Evolutionary conservation across 2,888 invertebrate species (phyloP).

Genomic region (Gerosis bhagava): DNA sequence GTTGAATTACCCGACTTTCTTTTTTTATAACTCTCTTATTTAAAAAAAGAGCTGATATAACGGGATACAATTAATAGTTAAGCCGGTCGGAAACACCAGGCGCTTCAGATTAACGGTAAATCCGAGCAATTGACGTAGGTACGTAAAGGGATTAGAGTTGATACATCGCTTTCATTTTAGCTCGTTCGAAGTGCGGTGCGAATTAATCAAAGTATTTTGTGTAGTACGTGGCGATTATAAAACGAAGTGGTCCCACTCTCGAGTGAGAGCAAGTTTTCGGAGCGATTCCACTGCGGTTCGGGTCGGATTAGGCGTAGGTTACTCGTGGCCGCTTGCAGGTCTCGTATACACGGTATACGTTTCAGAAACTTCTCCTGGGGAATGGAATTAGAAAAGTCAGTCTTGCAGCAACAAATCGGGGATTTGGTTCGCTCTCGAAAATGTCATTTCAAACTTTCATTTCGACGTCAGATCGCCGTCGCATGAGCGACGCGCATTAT

Average conservation of each 20-base stretch:
- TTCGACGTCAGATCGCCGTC: constrained; percentile 40
- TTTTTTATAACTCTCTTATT: too few relatives aligned
- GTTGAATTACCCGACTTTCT: too few relatives aligned
- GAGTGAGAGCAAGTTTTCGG: constrained; percentile 48
- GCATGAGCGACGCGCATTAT: constrained; percentile 51
- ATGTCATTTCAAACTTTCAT: constrained; percentile 69
- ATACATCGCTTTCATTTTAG: constrained; percentile 71
- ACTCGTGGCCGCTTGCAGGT: constrained; percentile 71
- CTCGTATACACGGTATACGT: constrained; percentile 76
- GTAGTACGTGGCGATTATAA: constrained; percentile 65
- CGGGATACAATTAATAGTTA: constrained; percentile 16
- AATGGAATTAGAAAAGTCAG: constrained; percentile 78
- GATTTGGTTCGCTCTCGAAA: constrained; percentile 67
- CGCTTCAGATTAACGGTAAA: constrained; percentile 12
- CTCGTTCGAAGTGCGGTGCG: constrained; percentile 63
- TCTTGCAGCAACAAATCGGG: constrained; percentile 67
- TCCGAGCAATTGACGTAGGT: constrained; percentile 18
- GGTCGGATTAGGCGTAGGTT: constrained; percentile 68
- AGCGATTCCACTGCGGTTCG: constrained; percentile 43
- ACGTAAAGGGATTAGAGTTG: constrained; percentile 32
- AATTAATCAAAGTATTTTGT: constrained; percentile 76
- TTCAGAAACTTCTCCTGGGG: constrained; percentile 75
- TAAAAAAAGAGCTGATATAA: constrained; percentile 5
- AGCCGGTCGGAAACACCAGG: constrained; percentile 15
- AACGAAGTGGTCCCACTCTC: constrained; percentile 34